Base-by-base conservation (phyloP, 2,888 invertebrate genomes). In the Cotesia congregata region DNA sequence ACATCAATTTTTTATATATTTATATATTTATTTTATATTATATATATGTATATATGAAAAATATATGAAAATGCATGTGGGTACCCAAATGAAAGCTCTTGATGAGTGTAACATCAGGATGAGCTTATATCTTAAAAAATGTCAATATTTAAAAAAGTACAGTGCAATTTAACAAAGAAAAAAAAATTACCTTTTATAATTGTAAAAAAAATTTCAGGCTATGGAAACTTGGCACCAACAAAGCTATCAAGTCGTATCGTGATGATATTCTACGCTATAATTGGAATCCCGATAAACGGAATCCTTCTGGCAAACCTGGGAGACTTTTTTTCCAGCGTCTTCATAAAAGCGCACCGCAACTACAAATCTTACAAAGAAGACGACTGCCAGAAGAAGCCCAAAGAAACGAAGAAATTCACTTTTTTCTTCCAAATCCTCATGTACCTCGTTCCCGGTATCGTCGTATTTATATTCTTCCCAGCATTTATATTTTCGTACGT, bases 141-240 rank as follows among this genome's bases (percentile, higher is more conserved):
- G 0, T 17, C 17, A 17, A 17, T 17, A 17, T 17, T 17, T 17
- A 17, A 17, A 1, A 17, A 17, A 17, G 17, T 17, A 17, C 17
- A 17, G 17, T 17, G 17, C 17, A 17, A 17, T 17, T 17, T 17
- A 17, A 17, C 17, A 17, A 17, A 30, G 30, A 30, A 30, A 30
- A 40, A 72, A 67, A 73, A 61, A 40, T 30, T 7, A 70, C n/a
- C 0, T 6, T 12, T 20, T 6, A 39, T 41, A 6, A 20, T 39
- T 71, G 69, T 62, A 65, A 2, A 30, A 30, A 30, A 30, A 30
- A 61, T 76, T 76, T 80, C 88, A 96, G 95, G 97, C 69, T 97
- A 97, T 88, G 97, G 97, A 69, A 97, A 97, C 89, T 91, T 97
- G 85, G 94, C 96, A 0, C 97, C 97, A 0, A 95, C 95, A 0